These are phyloP conservation scores for Oceanodroma tethys DNA, from an alignment of 2,113 vertebrate genomes.

Conservation along the genomic window DNA sequence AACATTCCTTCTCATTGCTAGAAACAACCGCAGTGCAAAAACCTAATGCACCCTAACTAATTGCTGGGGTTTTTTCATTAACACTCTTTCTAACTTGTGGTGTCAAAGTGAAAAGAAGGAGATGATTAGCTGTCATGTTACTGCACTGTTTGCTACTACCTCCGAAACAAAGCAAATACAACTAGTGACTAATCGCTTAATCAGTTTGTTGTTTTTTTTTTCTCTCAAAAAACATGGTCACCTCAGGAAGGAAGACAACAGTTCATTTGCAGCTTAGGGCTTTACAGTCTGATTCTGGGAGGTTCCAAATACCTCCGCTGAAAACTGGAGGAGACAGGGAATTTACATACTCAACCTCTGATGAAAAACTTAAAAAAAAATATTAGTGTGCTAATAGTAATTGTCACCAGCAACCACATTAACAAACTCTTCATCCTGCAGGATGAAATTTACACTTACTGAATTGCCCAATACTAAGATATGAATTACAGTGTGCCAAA, in stretches of 20 bases:
- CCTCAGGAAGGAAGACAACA: constrained; percentile 59
- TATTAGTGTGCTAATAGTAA: background rate
- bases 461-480: background rate
- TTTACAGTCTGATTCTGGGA: background rate
- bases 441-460: background rate
- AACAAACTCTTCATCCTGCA: background rate
- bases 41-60: background rate
- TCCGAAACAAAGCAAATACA: constrained; percentile 5
- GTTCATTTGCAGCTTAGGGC: background rate
- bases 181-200: constrained; percentile 22
- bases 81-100: background rate
- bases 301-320: background rate
- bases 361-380: background rate
- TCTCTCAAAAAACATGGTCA: background rate
- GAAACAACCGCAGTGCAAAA: background rate
- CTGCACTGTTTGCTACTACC: background rate
- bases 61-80: background rate
- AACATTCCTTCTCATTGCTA: background rate
- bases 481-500: background rate
- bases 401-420: background rate
- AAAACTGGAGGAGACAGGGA: background rate
- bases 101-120: constrained; percentile 38
- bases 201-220: background rate
- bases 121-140: constrained; percentile 2
- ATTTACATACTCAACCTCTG: background rate